Percentiles rank a stretch among this genome's conserved stretches.
phyloP scores from a whole-genome alignment of 2,888 invertebrate genomes.

The Hirtodrosophila alboralis region DNA sequence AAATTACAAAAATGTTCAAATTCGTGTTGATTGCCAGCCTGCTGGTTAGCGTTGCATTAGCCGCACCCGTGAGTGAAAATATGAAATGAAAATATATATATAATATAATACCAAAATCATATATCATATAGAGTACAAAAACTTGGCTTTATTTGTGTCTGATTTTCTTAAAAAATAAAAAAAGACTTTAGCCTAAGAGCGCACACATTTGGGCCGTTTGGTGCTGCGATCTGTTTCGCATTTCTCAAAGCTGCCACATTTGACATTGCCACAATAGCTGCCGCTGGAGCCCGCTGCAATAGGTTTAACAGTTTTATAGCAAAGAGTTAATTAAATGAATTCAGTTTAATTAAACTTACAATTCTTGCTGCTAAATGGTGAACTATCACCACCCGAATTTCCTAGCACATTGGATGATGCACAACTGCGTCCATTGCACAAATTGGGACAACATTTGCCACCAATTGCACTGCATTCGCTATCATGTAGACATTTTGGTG shows the following conservation, averaged over 20 bases:
- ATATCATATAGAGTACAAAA: neutral
- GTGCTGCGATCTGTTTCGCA: constrained; percentile 88
- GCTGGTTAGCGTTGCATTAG: constrained; percentile 73
- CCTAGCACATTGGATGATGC: constrained; percentile 84
- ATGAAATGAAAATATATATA: constrained; percentile 1
- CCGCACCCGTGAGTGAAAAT: constrained; percentile 81
- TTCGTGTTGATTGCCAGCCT: constrained; percentile 80
- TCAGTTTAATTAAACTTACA: constrained; percentile 67
- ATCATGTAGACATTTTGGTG: constrained; percentile 88
- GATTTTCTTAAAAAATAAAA: too few relatives aligned
- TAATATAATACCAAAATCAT: constrained; percentile 1
- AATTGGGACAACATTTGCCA: constrained; percentile 89
- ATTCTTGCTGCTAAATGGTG: constrained; percentile 83
- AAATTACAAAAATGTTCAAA: constrained; percentile 73
- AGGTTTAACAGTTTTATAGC: constrained; percentile 5
- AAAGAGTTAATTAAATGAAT: too few relatives aligned
- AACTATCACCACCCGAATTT: constrained; percentile 67
- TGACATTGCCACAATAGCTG: constrained; percentile 88
- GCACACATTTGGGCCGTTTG: constrained; percentile 88
- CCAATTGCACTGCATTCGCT: constrained; percentile 87
- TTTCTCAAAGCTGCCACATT: constrained; percentile 88
- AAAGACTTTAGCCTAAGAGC: constrained; percentile 82
- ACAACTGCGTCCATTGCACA: constrained; percentile 89
- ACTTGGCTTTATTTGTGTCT: constrained; percentile 16
- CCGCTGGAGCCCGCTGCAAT: constrained; percentile 84